These are phyloP conservation scores for Amiota mariae DNA, from an alignment of 2,888 invertebrate species.

Conservation along the genomic window DNA sequence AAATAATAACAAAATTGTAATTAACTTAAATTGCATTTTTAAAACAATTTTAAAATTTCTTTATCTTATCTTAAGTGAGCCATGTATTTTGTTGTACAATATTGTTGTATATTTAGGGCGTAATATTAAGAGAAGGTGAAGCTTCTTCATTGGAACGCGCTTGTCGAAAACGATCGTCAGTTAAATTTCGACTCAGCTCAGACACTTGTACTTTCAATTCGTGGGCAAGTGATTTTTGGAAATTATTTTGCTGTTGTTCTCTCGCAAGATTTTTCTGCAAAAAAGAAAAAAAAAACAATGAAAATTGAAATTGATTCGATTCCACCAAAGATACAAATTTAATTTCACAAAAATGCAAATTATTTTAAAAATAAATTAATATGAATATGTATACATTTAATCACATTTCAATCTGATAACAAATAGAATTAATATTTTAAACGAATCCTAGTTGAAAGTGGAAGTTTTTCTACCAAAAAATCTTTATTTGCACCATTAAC, in stretches of 20 bases:
- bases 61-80: background rate
- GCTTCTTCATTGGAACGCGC: conserved; percentile 61
- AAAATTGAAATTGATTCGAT: background rate
- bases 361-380: too few relatives aligned
- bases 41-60: background rate
- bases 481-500: too few relatives aligned
- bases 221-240: conserved; percentile 64
- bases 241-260: conserved; percentile 62
- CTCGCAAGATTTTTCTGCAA: conserved; percentile 62
- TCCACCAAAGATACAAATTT: background rate
- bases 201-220: conserved; percentile 69
- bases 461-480: too few relatives aligned
- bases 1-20: too few relatives aligned
- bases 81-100: background rate
- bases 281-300: conserved; percentile 8
- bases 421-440: too few relatives aligned
- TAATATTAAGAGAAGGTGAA: background rate
- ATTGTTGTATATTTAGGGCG: background rate
- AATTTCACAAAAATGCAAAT: background rate
- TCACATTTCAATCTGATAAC: too few relatives aligned
- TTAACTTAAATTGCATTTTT: background rate
- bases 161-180: conserved; percentile 69
- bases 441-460: too few relatives aligned
- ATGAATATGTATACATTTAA: too few relatives aligned
- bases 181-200: conserved; percentile 68